Evolutionary conservation across 2,797 vertebrate genomes (phyloP).

Genomic region (Coluber constrictor): DNA sequence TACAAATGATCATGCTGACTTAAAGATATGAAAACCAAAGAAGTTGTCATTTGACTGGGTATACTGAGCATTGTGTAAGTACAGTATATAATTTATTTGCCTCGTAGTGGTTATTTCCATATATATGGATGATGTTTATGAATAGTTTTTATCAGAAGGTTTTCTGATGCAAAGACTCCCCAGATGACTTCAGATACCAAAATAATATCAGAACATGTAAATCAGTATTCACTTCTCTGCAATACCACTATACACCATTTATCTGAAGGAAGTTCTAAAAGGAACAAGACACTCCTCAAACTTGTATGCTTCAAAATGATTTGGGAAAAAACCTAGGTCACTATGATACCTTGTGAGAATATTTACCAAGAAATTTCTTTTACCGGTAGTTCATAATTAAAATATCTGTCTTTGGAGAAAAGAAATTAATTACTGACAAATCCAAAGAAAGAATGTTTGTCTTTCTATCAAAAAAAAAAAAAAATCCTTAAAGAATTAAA

Average conservation of each 20-base stretch:
- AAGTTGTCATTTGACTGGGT: background rate
- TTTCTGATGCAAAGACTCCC: background rate
- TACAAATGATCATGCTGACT: constrained; percentile 12
- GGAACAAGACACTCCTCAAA: background rate
- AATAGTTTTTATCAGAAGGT: background rate
- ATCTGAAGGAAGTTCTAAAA: background rate
- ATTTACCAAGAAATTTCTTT: background rate
- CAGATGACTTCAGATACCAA: background rate
- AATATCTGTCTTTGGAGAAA: constrained; percentile 2
- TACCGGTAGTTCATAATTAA: background rate
- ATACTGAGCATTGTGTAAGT: constrained; percentile 61
- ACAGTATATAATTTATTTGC: constrained; percentile 36
- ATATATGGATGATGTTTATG: background rate
- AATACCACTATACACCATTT: background rate
- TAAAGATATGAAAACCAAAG: constrained; percentile 5
- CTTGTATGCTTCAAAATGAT: background rate
- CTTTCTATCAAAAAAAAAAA: background rate
- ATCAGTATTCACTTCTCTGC: background rate
- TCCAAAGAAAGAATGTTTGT: background rate
- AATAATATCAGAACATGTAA: background rate
- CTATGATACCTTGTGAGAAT: background rate
- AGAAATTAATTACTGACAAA: background rate
- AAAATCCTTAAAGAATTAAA: background rate
- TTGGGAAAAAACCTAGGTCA: background rate
- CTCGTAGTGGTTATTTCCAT: background rate